Evolutionary conservation across 2,888 invertebrate species (phyloP).

Genomic region (Lasioglossum lativentre): DNA sequence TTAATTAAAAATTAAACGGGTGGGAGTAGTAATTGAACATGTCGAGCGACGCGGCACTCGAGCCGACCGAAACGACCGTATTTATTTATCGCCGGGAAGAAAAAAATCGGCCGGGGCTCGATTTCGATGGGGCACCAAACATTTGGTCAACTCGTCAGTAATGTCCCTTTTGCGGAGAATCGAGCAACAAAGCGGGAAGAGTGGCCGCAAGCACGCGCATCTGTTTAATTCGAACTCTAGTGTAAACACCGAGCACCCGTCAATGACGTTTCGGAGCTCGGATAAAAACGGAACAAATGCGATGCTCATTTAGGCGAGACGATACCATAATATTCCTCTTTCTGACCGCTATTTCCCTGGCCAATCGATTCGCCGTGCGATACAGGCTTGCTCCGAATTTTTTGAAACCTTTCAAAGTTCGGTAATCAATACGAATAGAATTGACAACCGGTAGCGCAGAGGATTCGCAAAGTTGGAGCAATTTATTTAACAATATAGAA

Average conservation of each 20-base stretch:
- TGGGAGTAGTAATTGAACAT: neutral
- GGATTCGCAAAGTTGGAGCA: neutral
- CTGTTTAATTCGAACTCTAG: neutral
- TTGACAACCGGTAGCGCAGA: neutral
- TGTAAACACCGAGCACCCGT: neutral
- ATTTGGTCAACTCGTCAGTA: conserved; percentile 10
- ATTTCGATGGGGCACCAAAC: neutral
- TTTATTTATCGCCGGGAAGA: neutral
- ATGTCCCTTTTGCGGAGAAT: conserved; percentile 8
- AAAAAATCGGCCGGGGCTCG: neutral
- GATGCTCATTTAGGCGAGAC: neutral
- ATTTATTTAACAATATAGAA: neutral
- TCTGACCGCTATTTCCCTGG: too few species aligned
- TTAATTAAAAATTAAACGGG: neutral
- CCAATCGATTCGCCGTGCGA: too few species aligned
- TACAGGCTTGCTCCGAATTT: neutral
- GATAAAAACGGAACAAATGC: neutral
- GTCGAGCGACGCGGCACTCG: neutral
- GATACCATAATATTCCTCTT: neutral
- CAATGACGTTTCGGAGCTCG: neutral
- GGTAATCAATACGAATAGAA: neutral
- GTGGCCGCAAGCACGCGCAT: neutral
- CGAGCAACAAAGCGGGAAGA: neutral
- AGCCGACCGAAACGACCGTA: neutral
- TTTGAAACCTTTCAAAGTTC: neutral